A percentile compares a stretch with the other conserved stretches of the same genome.
Evolutionary conservation across 2,113 vertebrate species (phyloP).

Genomic region (Phalacrocorax pelagicus): DNA sequence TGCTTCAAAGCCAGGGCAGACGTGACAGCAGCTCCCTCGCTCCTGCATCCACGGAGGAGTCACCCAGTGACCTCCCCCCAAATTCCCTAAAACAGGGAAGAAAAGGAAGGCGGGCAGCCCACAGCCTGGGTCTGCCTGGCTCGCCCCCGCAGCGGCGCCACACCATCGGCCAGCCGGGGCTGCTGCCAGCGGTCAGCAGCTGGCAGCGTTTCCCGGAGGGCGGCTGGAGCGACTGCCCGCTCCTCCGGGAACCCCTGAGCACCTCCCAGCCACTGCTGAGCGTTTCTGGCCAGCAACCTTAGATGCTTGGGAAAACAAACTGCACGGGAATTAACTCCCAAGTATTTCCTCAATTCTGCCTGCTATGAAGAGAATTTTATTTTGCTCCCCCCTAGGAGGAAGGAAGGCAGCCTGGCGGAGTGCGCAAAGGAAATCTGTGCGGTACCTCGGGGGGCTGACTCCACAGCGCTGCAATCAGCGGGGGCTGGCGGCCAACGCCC

Average conservation of each 20-base stretch:
- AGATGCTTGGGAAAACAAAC: slow-evolving; percentile 28
- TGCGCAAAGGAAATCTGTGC: neutral
- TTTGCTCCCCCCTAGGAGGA: neutral
- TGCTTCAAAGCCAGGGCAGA: neutral
- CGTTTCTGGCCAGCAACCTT: neutral
- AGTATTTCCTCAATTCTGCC: slow-evolving; percentile 55
- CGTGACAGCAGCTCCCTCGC: neutral
- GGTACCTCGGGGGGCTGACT: neutral
- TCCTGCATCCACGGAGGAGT: rapidly evolving
- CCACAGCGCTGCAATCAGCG: rapidly evolving
- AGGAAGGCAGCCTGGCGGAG: rapidly evolving
- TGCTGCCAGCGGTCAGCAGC: neutral
- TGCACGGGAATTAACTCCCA: slow-evolving; percentile 22
- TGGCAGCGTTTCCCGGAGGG: rapidly evolving
- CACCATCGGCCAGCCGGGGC: rapidly evolving
- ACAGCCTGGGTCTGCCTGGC: neutral
- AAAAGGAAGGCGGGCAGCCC: neutral
- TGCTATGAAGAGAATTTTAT: slow-evolving; percentile 44
- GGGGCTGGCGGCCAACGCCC: neutral
- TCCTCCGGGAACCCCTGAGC: neutral
- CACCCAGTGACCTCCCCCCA: rapidly evolving
- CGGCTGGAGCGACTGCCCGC: rapidly evolving
- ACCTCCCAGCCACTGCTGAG: rapidly evolving
- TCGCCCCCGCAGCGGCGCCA: rapidly evolving
- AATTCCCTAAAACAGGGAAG: too few species aligned